These are phyloP conservation scores for Phrynocephalus vlangalii DNA, from an alignment of 2,797 vertebrate genomes.

Conservation along the genomic window DNA sequence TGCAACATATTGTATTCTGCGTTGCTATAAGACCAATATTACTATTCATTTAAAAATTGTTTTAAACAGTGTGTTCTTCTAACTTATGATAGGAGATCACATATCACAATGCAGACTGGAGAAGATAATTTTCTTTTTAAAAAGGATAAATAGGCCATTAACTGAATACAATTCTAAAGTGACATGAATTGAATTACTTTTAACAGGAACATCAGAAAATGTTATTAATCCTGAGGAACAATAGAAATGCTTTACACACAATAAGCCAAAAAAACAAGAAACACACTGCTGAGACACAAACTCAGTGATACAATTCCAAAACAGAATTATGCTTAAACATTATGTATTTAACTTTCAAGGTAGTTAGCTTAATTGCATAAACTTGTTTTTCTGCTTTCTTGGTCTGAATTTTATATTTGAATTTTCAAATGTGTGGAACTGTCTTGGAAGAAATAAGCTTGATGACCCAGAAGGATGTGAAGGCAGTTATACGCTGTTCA, in stretches of 20 bases:
- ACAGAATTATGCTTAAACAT: background rate
- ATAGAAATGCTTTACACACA: background rate
- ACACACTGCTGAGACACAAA: background rate
- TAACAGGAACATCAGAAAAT: background rate
- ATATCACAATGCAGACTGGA: background rate
- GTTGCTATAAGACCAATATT: constrained; percentile 2
- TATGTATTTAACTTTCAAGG: constrained; percentile 5
- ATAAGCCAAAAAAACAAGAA: background rate
- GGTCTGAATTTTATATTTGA: background rate
- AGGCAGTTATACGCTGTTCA: background rate
- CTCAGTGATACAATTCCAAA: background rate
- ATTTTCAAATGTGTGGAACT: background rate
- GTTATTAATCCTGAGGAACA: background rate
- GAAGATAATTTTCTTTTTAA: background rate
- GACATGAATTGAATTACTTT: background rate
- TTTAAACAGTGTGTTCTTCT: background rate
- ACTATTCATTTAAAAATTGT: background rate
- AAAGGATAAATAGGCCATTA: background rate
- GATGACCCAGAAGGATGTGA: background rate
- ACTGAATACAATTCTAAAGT: background rate
- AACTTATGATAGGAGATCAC: background rate
- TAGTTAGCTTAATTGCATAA: background rate
- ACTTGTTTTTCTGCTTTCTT: background rate
- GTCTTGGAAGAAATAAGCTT: background rate
- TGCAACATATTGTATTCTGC: background rate